Conservation (phyloP, 2,113 vertebrate species). For the Tichodroma muraria region DNA sequence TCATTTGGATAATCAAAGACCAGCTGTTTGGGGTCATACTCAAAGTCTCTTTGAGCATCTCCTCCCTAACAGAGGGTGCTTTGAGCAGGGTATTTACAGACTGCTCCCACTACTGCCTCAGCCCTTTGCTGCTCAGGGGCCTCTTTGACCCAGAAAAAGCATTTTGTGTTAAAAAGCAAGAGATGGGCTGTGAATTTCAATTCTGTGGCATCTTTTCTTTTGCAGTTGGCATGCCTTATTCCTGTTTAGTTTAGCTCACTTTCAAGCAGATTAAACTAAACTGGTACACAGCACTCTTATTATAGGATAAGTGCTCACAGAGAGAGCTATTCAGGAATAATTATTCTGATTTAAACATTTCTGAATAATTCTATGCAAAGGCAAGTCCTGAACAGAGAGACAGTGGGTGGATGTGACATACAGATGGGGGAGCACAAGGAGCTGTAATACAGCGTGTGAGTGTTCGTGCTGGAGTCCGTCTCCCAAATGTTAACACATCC, state of each 20-base stretch:
- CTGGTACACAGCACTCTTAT: conserved; percentile 51
- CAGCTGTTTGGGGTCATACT: background rate
- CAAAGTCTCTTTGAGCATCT: background rate
- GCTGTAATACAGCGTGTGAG: background rate
- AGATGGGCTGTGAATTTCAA: conserved; percentile 25
- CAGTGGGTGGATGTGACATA: background rate
- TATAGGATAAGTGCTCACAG: conserved; percentile 45
- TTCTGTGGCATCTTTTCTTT: background rate
- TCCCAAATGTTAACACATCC: background rate
- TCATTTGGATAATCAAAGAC: background rate
- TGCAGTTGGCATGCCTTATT: background rate
- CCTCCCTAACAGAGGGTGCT: background rate
- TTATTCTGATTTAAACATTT: conserved; percentile 59
- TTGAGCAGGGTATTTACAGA: background rate
- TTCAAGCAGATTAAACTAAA: conserved; percentile 58
- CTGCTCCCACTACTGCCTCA: background rate
- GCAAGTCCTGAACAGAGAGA: background rate
- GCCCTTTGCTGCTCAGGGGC: background rate
- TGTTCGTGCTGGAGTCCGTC: background rate
- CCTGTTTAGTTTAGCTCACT: conserved; percentile 52
- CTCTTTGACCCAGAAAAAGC: conserved; percentile 20
- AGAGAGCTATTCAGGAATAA: conserved; percentile 51
- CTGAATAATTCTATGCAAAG: conserved; percentile 26
- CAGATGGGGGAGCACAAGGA: conserved; percentile 11
- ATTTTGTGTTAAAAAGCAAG: conserved; percentile 17